phyloP scores from a whole-genome alignment of 2,113 vertebrate genomes.

The Panthera tigris region DNA sequence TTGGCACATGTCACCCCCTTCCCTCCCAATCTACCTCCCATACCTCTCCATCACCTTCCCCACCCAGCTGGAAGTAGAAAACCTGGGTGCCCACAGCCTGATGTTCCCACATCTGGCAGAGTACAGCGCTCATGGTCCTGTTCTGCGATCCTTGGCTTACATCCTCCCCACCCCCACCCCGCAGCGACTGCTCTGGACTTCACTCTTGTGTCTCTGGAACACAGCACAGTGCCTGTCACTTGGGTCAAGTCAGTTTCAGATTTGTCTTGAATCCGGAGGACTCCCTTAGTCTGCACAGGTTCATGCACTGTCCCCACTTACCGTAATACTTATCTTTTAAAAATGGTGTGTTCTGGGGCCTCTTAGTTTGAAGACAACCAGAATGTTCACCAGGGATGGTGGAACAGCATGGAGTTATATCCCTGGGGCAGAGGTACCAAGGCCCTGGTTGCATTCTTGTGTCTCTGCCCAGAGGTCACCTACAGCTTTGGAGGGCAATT shows the following conservation, averaged over 20 bases:
- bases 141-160: background rate
- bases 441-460: background rate
- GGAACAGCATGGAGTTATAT: background rate
- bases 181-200: background rate
- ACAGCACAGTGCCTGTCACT: background rate
- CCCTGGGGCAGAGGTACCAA: background rate
- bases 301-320: background rate
- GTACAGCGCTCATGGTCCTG: rapidly evolving
- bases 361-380: background rate
- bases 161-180: too few relatives aligned
- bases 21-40: background rate
- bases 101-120: background rate
- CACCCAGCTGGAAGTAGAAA: rapidly evolving
- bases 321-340: background rate
- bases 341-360: background rate
- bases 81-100: background rate
- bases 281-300: background rate
- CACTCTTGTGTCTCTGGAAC: background rate
- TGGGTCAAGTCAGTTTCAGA: background rate
- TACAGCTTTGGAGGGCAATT: background rate
- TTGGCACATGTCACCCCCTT: background rate
- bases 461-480: background rate
- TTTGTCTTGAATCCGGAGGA: background rate
- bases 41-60: too few relatives aligned
- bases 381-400: background rate